phyloP scores from a whole-genome alignment of 2,888 invertebrate species.

The Hermaeophaga mercurialis region DNA sequence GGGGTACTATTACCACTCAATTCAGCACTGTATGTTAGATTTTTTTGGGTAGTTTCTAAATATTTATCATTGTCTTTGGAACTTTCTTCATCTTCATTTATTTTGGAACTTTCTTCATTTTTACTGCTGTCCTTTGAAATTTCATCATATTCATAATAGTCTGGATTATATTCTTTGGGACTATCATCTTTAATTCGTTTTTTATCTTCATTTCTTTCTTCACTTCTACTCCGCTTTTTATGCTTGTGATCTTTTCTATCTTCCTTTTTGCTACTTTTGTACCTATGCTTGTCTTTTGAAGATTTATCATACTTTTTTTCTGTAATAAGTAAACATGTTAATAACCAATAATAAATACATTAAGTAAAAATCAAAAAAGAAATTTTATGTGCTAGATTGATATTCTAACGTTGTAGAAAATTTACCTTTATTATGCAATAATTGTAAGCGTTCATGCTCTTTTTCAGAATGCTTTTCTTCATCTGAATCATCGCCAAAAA shows the following conservation, averaged over 20 bases:
- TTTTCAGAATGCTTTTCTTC: conserved; percentile 48
- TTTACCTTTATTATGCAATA: conserved; percentile 7
- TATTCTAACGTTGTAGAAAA: no score
- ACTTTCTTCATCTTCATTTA: background rate
- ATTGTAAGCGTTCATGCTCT: background rate
- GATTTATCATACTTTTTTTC: conserved; percentile 11
- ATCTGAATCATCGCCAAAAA: conserved; percentile 63
- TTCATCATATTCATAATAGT: no score
- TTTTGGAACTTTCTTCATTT: conserved; percentile 3
- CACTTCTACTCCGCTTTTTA: conserved; percentile 26
- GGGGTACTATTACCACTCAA: background rate
- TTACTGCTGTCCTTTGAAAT: background rate
- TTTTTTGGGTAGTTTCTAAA: background rate
- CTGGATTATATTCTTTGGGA: background rate
- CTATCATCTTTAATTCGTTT: conserved; percentile 29
- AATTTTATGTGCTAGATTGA: no score
- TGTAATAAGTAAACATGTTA: background rate
- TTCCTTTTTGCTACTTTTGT: conserved; percentile 3
- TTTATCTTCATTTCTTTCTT: conserved; percentile 29
- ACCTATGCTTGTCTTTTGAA: conserved; percentile 13
- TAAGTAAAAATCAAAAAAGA: background rate
- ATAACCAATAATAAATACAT: no score
- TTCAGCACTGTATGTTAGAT: background rate
- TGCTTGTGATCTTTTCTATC: conserved; percentile 20
- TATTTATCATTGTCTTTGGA: background rate